Evolutionary conservation across 2,888 invertebrate species (phyloP), one percentile per base, ranked within the genome.

Genomic region (Phlogophora meticulosa): DNA sequence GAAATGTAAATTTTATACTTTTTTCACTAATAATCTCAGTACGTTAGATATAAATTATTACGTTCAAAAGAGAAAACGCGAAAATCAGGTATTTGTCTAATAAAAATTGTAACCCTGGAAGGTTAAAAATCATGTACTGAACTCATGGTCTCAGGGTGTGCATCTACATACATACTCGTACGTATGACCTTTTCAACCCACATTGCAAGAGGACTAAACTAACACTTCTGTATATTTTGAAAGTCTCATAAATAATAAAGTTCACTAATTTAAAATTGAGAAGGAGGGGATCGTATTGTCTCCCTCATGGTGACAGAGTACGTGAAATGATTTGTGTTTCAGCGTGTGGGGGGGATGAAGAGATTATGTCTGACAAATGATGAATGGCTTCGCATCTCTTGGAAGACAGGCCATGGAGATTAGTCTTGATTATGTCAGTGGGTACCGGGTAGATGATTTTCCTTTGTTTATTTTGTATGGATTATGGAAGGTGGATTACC

Each of bases 361-460:
- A 62, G 76, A 76, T 76, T 73, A 77, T 48, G 40, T 15, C 15
- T 73, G 69, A 69, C 58, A 69, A 77, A 77, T 76, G 68, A 76
- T 77, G 28, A 48, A 57, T 68, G 22, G 28, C 53, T n/a, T 42
- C 32, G 24, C 17, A 53, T 57, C 51, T 34, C 24, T 38, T 43
- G 15, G n/a, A 45, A 75, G 53, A 46, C 49, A 51, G 46, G 20
- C 45, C 32, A 45, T 52, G 9, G 38, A 32, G 45, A 70, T 76
- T 59, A 64, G 40, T 46, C 49, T 70, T 70, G 43, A 48, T 76
- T 36, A 60, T 52, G 38, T 52, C 55, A 51, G 46, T 38, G 5
- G 13, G 11, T 34, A 42, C 7, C 7, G 17, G 22, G 15, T 10
- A 22, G 2, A 15, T 49, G 5, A 40, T 36, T 40, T 40, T 32